These are phyloP conservation scores for Bujurquina vittata DNA, from an alignment of 2,113 vertebrate species.

Conservation along the genomic window DNA sequence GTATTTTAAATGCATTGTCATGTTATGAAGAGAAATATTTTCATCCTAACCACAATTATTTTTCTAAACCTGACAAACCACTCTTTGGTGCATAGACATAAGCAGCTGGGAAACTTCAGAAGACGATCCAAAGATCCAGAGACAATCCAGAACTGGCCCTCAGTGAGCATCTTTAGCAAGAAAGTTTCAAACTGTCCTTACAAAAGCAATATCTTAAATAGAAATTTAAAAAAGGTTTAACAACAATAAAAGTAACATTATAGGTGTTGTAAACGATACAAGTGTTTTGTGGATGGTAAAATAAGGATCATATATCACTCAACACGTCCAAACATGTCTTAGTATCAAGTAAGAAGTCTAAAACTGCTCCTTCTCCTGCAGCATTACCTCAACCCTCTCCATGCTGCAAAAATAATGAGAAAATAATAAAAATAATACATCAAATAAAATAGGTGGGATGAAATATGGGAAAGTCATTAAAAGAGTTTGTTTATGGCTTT, in stretches of 20 bases:
- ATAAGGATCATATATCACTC: neutral
- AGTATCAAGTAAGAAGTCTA: neutral
- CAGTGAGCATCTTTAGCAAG: neutral
- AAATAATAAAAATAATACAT: neutral
- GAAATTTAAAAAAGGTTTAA: neutral
- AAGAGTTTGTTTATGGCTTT: neutral
- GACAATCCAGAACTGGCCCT: neutral
- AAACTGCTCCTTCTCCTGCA: neutral
- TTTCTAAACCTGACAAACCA: neutral
- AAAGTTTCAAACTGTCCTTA: neutral
- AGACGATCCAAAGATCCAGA: neutral
- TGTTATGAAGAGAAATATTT: neutral
- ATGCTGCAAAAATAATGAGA: neutral
- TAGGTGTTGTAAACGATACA: neutral
- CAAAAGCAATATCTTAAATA: neutral
- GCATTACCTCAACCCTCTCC: neutral
- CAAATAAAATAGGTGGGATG: neutral
- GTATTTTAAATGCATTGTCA: neutral
- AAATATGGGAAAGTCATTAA: neutral
- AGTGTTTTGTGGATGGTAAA: neutral
- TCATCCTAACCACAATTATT: neutral
- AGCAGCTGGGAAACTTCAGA: fast-evolving
- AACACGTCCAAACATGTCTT: neutral
- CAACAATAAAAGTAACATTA: neutral
- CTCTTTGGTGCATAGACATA: neutral